Evolutionary conservation across 2,888 invertebrate species (phyloP).

Genomic region (Bellardia pandia): DNA sequence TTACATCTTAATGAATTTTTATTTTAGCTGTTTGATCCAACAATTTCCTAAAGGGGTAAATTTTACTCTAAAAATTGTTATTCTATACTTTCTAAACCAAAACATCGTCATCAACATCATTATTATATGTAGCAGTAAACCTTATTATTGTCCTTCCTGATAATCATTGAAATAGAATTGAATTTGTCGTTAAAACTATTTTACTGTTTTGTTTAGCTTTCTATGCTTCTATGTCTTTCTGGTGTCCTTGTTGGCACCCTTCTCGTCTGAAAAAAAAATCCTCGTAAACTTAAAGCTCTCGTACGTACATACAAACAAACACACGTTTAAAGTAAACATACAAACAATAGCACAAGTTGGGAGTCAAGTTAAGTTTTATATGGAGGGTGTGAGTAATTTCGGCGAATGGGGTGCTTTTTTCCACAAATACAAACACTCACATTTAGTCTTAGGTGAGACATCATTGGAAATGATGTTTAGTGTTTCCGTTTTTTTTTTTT

Average conservation of each 20-base stretch:
- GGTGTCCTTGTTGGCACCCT: constrained; percentile 41
- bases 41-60: background rate
- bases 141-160: background rate
- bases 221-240: constrained; percentile 15
- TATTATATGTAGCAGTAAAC: constrained; percentile 20
- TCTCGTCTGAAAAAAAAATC: constrained; percentile 7
- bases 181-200: constrained; percentile 30
- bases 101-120: constrained; percentile 5
- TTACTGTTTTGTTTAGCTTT: background rate
- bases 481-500: constrained; percentile 64
- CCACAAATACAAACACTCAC: background rate
- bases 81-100: background rate
- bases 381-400: constrained; percentile 37
- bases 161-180: background rate
- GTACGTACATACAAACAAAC: constrained; percentile 2
- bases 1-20: background rate
- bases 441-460: constrained; percentile 66
- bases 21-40: background rate
- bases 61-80: background rate
- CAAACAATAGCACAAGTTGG: constrained; percentile 42
- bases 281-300: constrained; percentile 5
- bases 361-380: constrained; percentile 33
- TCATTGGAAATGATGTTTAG: constrained; percentile 71
- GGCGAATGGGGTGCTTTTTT: constrained; percentile 56
- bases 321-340: constrained; percentile 8